phyloP scores from a whole-genome alignment of 2,797 vertebrate species.

The Pseudochromis fuscus region DNA sequence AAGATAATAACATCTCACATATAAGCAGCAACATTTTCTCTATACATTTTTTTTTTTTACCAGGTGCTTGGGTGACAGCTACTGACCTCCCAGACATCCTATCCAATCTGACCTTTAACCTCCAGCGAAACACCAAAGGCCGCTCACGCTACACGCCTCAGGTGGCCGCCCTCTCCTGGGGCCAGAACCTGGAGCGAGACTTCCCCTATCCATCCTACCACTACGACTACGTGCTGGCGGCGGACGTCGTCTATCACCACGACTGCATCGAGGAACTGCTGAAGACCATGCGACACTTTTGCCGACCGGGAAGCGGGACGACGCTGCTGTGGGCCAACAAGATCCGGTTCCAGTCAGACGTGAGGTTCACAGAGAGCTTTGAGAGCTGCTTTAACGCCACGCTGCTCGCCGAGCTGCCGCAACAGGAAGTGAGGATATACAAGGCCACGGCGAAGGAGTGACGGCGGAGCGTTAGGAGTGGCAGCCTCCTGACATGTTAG shows the following conservation, averaged over 20 bases:
- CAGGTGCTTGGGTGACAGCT: slow-evolving; percentile 94
- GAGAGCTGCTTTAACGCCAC: slow-evolving; percentile 85
- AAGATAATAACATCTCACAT: too few species aligned
- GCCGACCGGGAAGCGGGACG: slow-evolving; percentile 84
- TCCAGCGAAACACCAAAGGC: slow-evolving; percentile 88
- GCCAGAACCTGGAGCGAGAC: slow-evolving; percentile 83
- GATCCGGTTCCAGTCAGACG: slow-evolving; percentile 91
- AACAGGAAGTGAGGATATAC: slow-evolving; percentile 89
- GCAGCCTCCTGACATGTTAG: neutral
- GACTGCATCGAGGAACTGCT: slow-evolving; percentile 87
- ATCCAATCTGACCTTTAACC: slow-evolving; percentile 91
- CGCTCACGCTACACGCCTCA: slow-evolving; percentile 86
- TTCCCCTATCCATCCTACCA: slow-evolving; percentile 83
- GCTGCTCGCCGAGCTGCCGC: slow-evolving; percentile 86
- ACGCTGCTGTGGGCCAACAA: slow-evolving; percentile 95
- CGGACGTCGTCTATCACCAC: slow-evolving; percentile 94
- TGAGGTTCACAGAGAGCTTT: slow-evolving; percentile 88
- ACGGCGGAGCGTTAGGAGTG: slow-evolving; percentile 3
- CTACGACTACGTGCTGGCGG: slow-evolving; percentile 93
- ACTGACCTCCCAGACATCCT: slow-evolving; percentile 93
- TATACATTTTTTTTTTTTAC: slow-evolving; percentile 23
- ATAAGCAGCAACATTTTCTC: neutral
- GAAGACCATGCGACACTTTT: slow-evolving; percentile 90
- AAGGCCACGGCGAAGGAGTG: slow-evolving; percentile 84
- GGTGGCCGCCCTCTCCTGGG: slow-evolving; percentile 91